Base-by-base conservation (phyloP, 2,888 invertebrate species). In the Hypercompe scribonia region DNA sequence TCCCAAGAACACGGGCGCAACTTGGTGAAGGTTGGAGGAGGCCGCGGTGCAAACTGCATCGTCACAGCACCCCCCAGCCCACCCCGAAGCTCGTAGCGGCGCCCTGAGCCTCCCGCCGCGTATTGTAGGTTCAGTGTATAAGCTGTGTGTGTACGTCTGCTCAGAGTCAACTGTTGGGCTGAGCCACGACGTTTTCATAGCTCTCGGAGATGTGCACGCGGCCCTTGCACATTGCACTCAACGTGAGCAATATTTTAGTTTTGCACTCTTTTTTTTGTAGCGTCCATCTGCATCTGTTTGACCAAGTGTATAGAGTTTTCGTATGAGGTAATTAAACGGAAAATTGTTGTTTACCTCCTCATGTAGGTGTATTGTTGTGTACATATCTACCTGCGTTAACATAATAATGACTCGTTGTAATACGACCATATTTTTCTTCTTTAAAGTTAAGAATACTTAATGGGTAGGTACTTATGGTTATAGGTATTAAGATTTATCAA, bases 21-120 rank as follows among this genome's bases (percentile, higher is more conserved):
- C 93, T 95, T 94, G 94, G 93, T 94, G 94, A 95, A 94, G 93
- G 94, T 94, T 94, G 93, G 93, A 94, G 94, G 94, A 94, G 94
- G 93, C 93, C 92, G 94, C 94, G 94, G 93, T 93, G 95, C 94
- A 94, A 94, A 94, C 94, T 95, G 95, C 95, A 95, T 92, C 92
- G 94, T 95, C 94, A 95, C 94, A 92, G 84, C 87, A 86, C 88
- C 88, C 87, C 86, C 86, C 87, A 84, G 86, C 87, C 86, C 86
- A 87, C 84, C 85, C 86, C 87, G 84, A 87, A 83, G 84, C 80
- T 86, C 87, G 83, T 87, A 83, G 84, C 82, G 72, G 74, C 76
- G 81, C 83, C 83, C 73, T 68, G 69, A 66, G 89, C 84, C 91
- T 85, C 90, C 89, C 87, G 89, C 86, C 88, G 88, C 63, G 90